Base-by-base conservation (phyloP, 2,888 invertebrate genomes). In the Euphydryas editha region DNA sequence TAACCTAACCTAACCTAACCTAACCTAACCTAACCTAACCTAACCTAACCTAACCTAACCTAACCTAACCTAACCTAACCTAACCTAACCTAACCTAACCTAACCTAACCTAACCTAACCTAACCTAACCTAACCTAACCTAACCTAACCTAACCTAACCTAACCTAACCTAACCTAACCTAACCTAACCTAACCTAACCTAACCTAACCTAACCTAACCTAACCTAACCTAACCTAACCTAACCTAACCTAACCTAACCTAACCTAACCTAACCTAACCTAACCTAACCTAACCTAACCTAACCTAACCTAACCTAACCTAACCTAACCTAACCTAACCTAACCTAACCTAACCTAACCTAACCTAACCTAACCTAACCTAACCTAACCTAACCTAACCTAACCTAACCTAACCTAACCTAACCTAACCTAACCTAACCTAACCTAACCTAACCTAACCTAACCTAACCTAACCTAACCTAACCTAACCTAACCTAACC, bases 91-190 rank as follows among this genome's bases (percentile, higher is more conserved):
- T 66, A 62, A 55, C 62, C 55, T 66, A 54, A 70, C 66, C 68
- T 69, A 46, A 67, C 73, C 63, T 57, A 73, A 73, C 73, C 73
- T 73, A 73, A 73, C 73, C 73, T 71, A 73, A 72, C 70, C 72
- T 72, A 72, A 72, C 72, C 72, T 71, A 73, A 73, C 71, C 73
- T 73, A 73, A 73, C 72, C 71, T 73, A 71, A 73, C 73, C 73
- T 73, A 73, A 73, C 73, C 73, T 73, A 73, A 73, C 73, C 73
- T 73, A 72, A 72, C 72, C 72, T 70, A 72, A 72, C 70, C 72
- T 69, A 69, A 72, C 70, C 70, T 68, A 70, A 72, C 69, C 72
- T 70, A 70, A 72, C 69, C 72, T 70, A 70, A 72, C 70, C 70
- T 70, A 70, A 70, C 70, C 70, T 70, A 70, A 70, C 70, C 70